Percentiles rank a stretch among this genome's conserved stretches.
Evolutionary conservation across 2,888 invertebrate species (phyloP).

Genomic region (Xestoiulus laeticollis): DNA sequence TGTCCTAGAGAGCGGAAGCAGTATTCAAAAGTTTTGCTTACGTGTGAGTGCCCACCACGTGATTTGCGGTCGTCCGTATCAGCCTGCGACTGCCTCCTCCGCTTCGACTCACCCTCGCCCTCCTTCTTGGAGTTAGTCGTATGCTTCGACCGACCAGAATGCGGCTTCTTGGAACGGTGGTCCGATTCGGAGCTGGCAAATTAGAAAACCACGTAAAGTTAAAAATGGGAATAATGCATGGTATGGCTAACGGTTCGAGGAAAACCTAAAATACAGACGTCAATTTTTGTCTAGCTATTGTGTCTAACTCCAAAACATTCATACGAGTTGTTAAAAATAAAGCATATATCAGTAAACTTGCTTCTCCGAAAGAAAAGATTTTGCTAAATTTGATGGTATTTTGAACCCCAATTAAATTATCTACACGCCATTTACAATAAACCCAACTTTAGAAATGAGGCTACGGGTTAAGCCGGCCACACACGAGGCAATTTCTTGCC

Average conservation of each 20-base stretch:
- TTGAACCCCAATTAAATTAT: too few species aligned
- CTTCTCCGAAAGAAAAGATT: too few species aligned
- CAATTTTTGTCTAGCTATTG: too few species aligned
- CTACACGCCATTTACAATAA: too few species aligned
- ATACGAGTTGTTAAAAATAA: too few species aligned
- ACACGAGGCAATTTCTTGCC: too few species aligned
- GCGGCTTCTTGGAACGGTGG: not conserved
- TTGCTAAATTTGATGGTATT: too few species aligned
- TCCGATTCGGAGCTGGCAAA: conserved; percentile 8
- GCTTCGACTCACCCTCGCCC: conserved; percentile 7
- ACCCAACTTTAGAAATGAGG: not conserved
- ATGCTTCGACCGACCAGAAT: not conserved
- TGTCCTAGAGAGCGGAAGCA: not conserved
- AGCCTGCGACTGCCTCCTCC: not conserved
- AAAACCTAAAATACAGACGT: too few species aligned
- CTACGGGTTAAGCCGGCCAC: too few species aligned
- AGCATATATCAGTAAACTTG: too few species aligned
- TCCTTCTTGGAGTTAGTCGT: not conserved
- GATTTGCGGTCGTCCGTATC: not conserved
- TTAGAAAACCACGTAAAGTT: not conserved
- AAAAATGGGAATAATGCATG: not conserved
- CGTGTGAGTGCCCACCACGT: not conserved
- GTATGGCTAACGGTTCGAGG: not conserved
- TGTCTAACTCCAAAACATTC: too few species aligned
- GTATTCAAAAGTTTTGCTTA: not conserved